Conservation (phyloP, 2,113 vertebrate genomes). For the Colistium nudipinnis region DNA sequence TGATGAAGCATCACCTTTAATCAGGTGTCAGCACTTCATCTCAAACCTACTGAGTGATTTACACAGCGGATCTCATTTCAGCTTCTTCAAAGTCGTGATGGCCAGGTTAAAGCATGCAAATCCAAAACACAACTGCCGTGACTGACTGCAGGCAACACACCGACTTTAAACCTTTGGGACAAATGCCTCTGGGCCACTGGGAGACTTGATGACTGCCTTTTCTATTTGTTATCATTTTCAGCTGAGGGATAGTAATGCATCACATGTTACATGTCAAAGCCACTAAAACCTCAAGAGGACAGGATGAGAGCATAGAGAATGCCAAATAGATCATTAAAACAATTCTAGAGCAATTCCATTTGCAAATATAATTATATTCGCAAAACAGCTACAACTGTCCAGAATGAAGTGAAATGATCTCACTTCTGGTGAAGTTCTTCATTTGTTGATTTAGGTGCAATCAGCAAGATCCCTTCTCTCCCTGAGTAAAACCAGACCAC, state of each 20-base stretch:
- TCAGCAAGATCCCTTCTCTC: neutral
- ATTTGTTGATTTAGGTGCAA: conserved; percentile 22
- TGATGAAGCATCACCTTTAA: conserved; percentile 8
- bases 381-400: neutral
- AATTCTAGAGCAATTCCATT: neutral
- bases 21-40: conserved; percentile 17
- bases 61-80: conserved; percentile 53
- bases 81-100: conserved; percentile 31
- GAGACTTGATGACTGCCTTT: neutral
- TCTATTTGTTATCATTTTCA: conserved; percentile 21
- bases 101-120: conserved; percentile 57
- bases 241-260: neutral
- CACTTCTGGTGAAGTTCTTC: neutral
- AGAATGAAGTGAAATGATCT: conserved; percentile 6
- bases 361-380: neutral
- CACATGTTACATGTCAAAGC: neutral
- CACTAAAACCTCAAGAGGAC: neutral
- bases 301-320: neutral
- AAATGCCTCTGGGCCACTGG: neutral
- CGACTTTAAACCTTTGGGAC: conserved; percentile 49
- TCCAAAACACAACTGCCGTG: conserved; percentile 65
- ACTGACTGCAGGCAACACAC: conserved; percentile 65
- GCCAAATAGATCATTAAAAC: neutral
- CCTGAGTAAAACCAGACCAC: conserved; percentile 19
- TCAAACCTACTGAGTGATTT: conserved; percentile 46